These are phyloP conservation scores for Bombus turneri DNA, from an alignment of 1,140 invertebrate species.

Conservation along the genomic window DNA sequence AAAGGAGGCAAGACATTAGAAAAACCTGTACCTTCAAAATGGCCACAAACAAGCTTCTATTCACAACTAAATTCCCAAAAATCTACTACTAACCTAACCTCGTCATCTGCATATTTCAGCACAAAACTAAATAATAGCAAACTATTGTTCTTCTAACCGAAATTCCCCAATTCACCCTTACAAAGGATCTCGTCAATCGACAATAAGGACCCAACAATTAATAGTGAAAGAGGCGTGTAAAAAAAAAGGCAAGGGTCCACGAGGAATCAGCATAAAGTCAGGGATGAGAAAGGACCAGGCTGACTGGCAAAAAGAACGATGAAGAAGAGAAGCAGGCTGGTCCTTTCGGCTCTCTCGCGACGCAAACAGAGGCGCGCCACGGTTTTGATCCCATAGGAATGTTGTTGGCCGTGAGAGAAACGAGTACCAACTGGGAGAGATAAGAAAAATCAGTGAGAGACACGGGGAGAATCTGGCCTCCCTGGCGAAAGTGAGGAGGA, in stretches of 20 bases:
- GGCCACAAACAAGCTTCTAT: neutral
- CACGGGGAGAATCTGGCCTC: conserved; percentile 33
- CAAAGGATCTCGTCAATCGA: neutral
- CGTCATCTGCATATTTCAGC: too few species aligned
- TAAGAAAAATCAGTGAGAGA: conserved; percentile 55
- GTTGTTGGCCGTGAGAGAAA: conserved; percentile 69
- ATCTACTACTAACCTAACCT: too few species aligned
- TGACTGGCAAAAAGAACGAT: neutral
- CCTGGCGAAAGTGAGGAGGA: conserved; percentile 54
- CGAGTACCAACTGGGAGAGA: conserved; percentile 35
- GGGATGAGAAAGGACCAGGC: neutral
- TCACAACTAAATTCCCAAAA: neutral
- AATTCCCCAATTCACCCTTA: neutral
- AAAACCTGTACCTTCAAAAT: too few species aligned
- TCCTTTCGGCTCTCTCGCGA: conserved; percentile 27
- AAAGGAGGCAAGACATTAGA: too few species aligned
- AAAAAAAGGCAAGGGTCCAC: neutral
- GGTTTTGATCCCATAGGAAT: conserved; percentile 68
- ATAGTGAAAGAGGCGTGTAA: neutral
- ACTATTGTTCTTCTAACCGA: neutral
- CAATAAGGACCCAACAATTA: neutral
- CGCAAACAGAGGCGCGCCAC: conserved; percentile 48
- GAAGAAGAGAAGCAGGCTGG: neutral
- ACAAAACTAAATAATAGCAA: neutral
- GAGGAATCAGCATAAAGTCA: neutral